phyloP scores from a whole-genome alignment of 2,113 vertebrate genomes.

The Daboia siamensis region DNA sequence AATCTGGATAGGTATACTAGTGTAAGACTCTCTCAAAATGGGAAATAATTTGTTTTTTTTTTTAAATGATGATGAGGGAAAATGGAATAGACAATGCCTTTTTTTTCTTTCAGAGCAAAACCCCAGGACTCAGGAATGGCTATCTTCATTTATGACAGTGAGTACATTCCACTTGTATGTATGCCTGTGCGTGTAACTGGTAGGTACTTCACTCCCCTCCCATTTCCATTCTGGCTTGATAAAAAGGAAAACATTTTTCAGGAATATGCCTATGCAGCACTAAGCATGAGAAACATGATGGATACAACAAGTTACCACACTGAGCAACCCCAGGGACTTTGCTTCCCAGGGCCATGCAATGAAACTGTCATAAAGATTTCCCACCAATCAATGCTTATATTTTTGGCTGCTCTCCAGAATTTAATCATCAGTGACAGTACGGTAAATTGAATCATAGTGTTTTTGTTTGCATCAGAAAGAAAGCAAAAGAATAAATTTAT shows the following conservation, averaged over 20 bases:
- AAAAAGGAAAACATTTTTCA: fast-evolving
- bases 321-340: background rate
- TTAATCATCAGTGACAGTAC: background rate
- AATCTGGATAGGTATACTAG: background rate
- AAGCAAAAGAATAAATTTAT: background rate
- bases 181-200: background rate
- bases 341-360: background rate
- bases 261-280: background rate
- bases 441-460: background rate
- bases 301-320: background rate
- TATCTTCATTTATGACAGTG: background rate
- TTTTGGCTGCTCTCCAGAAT: fast-evolving
- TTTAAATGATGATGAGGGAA: background rate
- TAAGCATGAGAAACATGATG: background rate
- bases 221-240: fast-evolving
- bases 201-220: background rate
- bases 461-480: background rate
- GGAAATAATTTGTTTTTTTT: background rate
- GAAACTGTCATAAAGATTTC: background rate
- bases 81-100: background rate
- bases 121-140: background rate
- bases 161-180: background rate
- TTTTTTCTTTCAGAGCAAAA: background rate
- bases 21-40: background rate
- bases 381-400: background rate